A percentile compares a stretch with the other conserved stretches of the same genome.
Conservation (phyloP, 92 coral and sea anemone genomes). For the Meandrina meandrites region DNA sequence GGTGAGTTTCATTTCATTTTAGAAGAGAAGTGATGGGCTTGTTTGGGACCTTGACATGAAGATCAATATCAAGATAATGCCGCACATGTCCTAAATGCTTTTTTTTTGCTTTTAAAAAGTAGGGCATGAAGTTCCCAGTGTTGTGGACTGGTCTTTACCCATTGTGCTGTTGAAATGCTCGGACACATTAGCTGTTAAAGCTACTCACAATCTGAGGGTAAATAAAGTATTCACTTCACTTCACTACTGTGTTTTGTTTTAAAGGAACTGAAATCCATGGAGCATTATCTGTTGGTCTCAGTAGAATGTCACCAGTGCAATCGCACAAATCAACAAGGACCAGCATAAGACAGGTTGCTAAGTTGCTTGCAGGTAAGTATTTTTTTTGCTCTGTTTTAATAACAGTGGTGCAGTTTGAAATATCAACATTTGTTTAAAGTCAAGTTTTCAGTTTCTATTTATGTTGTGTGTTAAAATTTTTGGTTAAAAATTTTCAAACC, state of each 20-base stretch:
- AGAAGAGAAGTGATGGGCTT: too few relatives aligned
- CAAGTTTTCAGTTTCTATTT: not conserved
- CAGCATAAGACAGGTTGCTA: slow-evolving; percentile 76
- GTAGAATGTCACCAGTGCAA: slow-evolving; percentile 32
- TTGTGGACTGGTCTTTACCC: too few relatives aligned
- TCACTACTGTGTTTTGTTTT: not conserved
- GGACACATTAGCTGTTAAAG: too few relatives aligned
- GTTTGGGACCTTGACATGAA: too few relatives aligned
- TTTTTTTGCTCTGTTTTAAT: not conserved
- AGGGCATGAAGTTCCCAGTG: too few relatives aligned
- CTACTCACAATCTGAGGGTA: too few relatives aligned
- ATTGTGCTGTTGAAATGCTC: too few relatives aligned
- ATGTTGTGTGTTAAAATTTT: too few relatives aligned
- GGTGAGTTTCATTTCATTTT: slow-evolving; percentile 23
- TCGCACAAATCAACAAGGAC: slow-evolving; percentile 69
- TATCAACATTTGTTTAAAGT: not conserved
- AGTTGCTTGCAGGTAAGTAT: slow-evolving; percentile 61
- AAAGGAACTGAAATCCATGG: slow-evolving; percentile 28
- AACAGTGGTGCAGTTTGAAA: not conserved
- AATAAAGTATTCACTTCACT: too few relatives aligned
- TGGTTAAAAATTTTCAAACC: too few relatives aligned
- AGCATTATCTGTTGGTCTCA: slow-evolving; percentile 15
- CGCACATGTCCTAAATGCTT: too few relatives aligned
- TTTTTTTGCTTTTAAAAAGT: too few relatives aligned
- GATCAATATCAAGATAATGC: not conserved